Evolutionary conservation across 2,888 invertebrate species (phyloP).

Genomic region (Argyra leucocephala): DNA sequence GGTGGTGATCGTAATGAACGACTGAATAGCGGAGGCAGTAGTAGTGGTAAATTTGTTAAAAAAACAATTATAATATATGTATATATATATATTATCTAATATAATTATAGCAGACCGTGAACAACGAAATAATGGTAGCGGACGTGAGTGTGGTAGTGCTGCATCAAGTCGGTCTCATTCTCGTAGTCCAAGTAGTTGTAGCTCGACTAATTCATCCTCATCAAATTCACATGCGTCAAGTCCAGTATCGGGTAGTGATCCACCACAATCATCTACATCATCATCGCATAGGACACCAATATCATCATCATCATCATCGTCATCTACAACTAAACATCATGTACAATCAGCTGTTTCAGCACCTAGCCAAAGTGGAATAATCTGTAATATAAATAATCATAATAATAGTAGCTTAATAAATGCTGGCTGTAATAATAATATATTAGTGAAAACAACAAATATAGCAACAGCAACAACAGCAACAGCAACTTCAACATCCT

Average conservation of each 20-base stretch:
- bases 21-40: slow-evolving; percentile 29
- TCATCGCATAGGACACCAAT: slow-evolving; percentile 35
- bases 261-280: slow-evolving; percentile 25
- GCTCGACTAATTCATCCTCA: slow-evolving; percentile 42
- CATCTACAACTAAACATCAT: slow-evolving; percentile 20
- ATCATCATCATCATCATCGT: neutral
- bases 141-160: slow-evolving; percentile 40
- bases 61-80: no score
- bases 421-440: slow-evolving; percentile 33
- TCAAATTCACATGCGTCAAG: slow-evolving; percentile 43
- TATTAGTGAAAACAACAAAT: slow-evolving; percentile 33
- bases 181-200: slow-evolving; percentile 44
- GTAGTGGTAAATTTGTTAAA: slow-evolving; percentile 22
- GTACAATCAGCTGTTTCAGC: slow-evolving; percentile 46
- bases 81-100: no score
- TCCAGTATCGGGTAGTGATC: slow-evolving; percentile 39
- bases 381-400: neutral
- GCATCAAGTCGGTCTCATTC: slow-evolving; percentile 50
- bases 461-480: slow-evolving; percentile 30
- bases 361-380: slow-evolving; percentile 25
- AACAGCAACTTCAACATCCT: no score
- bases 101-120: slow-evolving; percentile 24
- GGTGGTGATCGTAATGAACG: slow-evolving; percentile 15
- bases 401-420: slow-evolving; percentile 20
- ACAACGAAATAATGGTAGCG: slow-evolving; percentile 18